phyloP scores from a whole-genome alignment of 2,888 invertebrate genomes.

The Caenorhabditis japonica region DNA sequence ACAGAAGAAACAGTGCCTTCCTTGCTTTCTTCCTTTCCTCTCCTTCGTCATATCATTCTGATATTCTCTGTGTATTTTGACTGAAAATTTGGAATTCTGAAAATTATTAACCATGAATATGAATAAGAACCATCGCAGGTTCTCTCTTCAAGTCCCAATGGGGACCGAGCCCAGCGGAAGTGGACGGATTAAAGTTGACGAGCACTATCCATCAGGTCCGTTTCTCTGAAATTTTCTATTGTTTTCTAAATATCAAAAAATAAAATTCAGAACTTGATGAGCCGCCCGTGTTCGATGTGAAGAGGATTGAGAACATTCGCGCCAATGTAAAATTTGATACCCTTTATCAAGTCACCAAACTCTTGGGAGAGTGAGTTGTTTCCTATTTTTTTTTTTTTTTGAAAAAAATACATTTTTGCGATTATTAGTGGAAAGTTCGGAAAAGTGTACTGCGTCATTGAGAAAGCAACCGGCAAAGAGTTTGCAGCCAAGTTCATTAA shows the following conservation, averaged over 20 bases:
- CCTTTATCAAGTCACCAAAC: conserved; percentile 67
- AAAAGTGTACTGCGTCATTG: conserved; percentile 80
- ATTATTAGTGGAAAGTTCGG: conserved; percentile 80
- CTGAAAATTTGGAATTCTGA: too few species aligned
- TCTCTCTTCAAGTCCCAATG: conserved; percentile 58
- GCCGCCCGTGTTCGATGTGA: conserved; percentile 72
- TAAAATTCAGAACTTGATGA: conserved; percentile 70
- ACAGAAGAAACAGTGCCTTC: too few species aligned
- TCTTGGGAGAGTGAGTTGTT: conserved; percentile 71
- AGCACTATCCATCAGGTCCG: conserved; percentile 60
- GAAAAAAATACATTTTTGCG: background rate
- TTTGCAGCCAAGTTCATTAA: conserved; percentile 88
- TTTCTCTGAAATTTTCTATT: background rate
- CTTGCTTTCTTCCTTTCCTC: background rate
- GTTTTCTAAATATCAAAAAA: too few species aligned
- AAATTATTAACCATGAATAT: too few species aligned
- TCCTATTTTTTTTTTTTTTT: background rate
- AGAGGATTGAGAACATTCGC: conserved; percentile 67
- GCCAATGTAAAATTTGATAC: conserved; percentile 73
- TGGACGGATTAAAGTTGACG: conserved; percentile 59
- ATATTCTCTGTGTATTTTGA: background rate
- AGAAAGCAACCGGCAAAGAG: conserved; percentile 82
- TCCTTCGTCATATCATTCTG: conserved; percentile 1
- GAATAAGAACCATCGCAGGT: conserved; percentile 55
- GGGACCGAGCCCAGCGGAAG: conserved; percentile 57